These are phyloP conservation scores for Drosophila kohkoa DNA, from an alignment of 1,140 invertebrate genomes.

Conservation along the genomic window DNA sequence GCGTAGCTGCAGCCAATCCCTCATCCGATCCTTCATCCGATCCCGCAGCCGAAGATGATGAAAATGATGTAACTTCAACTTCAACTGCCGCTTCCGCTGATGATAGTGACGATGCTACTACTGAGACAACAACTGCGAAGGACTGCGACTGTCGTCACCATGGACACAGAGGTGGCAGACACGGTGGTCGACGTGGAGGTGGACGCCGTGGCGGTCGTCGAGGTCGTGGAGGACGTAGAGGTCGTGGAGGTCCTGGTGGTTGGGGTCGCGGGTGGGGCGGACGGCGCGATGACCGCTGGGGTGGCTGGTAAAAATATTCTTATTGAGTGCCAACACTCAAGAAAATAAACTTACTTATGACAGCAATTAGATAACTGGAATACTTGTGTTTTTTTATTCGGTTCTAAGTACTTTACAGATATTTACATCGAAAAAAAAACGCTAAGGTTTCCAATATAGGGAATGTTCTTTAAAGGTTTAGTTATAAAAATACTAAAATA, in stretches of 20 bases:
- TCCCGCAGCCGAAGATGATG: neutral
- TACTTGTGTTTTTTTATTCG: neutral
- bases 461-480: too few relatives aligned
- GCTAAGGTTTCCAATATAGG: too few relatives aligned
- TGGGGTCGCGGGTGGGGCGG: neutral
- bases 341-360: neutral
- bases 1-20: neutral
- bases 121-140: neutral
- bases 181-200: neutral
- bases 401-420: too few relatives aligned
- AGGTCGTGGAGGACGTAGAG: neutral
- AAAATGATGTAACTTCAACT: neutral
- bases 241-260: neutral
- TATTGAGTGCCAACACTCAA: neutral
- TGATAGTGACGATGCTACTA: neutral
- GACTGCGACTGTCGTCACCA: neutral
- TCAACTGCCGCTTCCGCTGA: neutral
- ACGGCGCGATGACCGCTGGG: neutral
- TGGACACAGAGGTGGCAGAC: neutral
- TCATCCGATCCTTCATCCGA: neutral
- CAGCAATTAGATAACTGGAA: neutral
- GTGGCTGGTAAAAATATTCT: constrained; percentile 11
- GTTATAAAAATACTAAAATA: too few relatives aligned
- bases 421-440: too few relatives aligned
- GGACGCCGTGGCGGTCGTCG: neutral